phyloP scores from a whole-genome alignment of 1,140 invertebrate species.

The Steinernema khuongi region DNA sequence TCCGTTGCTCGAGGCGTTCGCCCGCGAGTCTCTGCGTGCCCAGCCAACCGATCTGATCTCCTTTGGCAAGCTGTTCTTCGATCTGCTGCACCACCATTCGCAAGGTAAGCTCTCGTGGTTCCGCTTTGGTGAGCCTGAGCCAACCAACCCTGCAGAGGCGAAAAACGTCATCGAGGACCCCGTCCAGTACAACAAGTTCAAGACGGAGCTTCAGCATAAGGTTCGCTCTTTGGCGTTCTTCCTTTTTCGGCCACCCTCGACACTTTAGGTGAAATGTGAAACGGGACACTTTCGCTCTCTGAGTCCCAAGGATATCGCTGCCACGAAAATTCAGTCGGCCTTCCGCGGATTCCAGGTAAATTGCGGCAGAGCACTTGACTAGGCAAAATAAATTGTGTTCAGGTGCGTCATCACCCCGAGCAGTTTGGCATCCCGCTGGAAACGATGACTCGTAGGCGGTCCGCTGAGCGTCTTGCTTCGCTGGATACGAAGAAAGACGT shows the following conservation, averaged over 20 bases:
- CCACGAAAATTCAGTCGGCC: conserved; percentile 56
- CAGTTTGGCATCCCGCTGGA: conserved; percentile 47
- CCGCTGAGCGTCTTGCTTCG: conserved; percentile 45
- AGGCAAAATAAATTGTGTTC: neutral
- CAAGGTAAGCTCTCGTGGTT: conserved; percentile 36
- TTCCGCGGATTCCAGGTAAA: conserved; percentile 49
- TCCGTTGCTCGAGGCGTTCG: conserved; percentile 37
- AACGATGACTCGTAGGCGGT: conserved; percentile 45
- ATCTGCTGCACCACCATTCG: conserved; percentile 32
- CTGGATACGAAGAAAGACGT: conserved; percentile 53
- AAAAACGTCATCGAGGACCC: conserved; percentile 22
- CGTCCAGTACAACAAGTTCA: conserved; percentile 36
- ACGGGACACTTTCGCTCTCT: conserved; percentile 21
- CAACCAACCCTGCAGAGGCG: neutral
- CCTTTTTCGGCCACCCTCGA: neutral
- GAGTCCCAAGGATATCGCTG: conserved; percentile 45
- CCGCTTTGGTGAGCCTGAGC: conserved; percentile 23
- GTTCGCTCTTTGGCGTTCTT: neutral
- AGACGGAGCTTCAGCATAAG: conserved; percentile 34
- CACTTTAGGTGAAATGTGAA: conserved; percentile 11
- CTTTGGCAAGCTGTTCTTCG: conserved; percentile 38
- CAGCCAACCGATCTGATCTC: conserved; percentile 35
- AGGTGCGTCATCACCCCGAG: conserved; percentile 55
- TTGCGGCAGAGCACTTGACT: neutral
- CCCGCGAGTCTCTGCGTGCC: conserved; percentile 31